Percentiles rank a stretch among this genome's conserved stretches.
Conservation (phyloP, 2,888 invertebrate genomes). For the Pinctada fucata region DNA sequence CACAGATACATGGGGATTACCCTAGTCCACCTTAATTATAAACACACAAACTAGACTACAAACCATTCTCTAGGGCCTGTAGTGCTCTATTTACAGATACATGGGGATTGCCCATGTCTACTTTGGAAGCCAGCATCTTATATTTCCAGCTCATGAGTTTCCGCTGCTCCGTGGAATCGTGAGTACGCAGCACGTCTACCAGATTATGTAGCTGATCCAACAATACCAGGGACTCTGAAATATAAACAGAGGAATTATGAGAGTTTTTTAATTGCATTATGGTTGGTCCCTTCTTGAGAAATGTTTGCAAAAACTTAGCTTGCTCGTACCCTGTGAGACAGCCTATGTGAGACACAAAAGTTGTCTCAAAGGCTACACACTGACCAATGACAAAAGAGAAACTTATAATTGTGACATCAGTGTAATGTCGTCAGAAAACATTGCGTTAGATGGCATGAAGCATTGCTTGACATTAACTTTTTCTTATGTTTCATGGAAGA, state of each 20-base stretch:
- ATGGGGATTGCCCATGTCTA: conserved; percentile 37
- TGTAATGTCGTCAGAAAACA: no score
- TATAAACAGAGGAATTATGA: neutral
- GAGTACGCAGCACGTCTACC: conserved; percentile 47
- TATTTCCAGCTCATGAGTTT: conserved; percentile 61
- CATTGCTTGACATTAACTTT: no score
- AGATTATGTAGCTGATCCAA: conserved; percentile 59
- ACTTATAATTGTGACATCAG: no score
- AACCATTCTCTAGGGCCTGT: conserved; percentile 52
- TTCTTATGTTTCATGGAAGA: no score
- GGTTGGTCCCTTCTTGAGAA: neutral
- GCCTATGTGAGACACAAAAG: no score
- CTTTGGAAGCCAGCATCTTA: conserved; percentile 46
- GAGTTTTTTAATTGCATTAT: no score
- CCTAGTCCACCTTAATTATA: no score
- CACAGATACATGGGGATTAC: no score
- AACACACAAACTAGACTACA: neutral
- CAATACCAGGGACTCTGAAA: conserved; percentile 56
- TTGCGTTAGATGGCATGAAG: no score
- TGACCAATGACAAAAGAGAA: no score
- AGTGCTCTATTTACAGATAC: conserved; percentile 27
- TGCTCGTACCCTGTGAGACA: no score
- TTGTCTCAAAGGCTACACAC: no score
- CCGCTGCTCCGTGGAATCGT: conserved; percentile 49
- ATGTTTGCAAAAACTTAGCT: neutral